Evolutionary conservation across 2,797 vertebrate genomes (phyloP), one percentile per base, ranked within the genome.

Genomic region (Paratrypauchen microcephalus): DNA sequence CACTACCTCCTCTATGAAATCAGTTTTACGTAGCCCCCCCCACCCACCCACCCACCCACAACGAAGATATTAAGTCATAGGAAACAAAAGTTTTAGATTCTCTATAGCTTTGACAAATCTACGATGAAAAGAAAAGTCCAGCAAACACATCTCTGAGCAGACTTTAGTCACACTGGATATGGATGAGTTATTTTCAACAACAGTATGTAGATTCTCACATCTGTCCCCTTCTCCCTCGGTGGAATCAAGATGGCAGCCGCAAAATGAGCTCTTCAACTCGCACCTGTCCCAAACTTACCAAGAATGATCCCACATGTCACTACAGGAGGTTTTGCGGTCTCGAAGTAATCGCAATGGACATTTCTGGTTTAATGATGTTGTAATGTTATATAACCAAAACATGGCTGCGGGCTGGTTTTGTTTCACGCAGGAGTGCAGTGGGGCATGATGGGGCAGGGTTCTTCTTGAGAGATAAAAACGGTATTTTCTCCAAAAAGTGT

Each of bases 251-350:
- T 30, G 56, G 13, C 26, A 28, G 24, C 56, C 2, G 28, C 9
- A 36, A 60, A 36, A 60, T 36, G 18, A 36, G 28, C 58, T 60
- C 32, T 59, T 60, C 30, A 60, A n/a, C 28, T n/a, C 30, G 58
- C 58, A 60, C 58, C 30, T 60, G 58, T 36, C 58, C 30, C 28
- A 12, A 60, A 32, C 11, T 30, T 4, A 36, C 9, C 58, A 9
- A 32, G 9, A 60, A 60, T 12, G 1, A n/a, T 36, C 58, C 58
- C 28, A 36, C 7, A 60, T 60, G 58, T 36, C 28, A 16, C 58
- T 11, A 11, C 26, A 5, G 7, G 19, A 11, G 58, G 28, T 11
- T 32, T 4, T 0, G 9, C 12, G 58, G 18, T 36, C 58, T 19
- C 24, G 55, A 6, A 13, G 55, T 16, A 28, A 57, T 57, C 24